Evolutionary conservation across 2,797 vertebrate species (phyloP).

Genomic region (Myotis myotis): DNA sequence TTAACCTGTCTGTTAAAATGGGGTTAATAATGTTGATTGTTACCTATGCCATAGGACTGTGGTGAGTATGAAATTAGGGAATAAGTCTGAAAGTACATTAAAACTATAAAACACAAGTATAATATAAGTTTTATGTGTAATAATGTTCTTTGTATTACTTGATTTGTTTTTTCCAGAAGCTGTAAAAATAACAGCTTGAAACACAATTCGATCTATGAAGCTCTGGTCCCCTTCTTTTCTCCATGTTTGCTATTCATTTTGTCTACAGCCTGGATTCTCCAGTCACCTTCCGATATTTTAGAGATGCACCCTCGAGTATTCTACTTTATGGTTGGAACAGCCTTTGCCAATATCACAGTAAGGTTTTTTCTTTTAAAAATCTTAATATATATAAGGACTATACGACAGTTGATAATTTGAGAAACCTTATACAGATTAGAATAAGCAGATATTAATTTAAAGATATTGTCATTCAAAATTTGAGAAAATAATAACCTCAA

Average conservation of each 20-base stretch:
- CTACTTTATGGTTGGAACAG: constrained; percentile 98
- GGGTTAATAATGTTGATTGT: neutral
- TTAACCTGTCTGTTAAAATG: neutral
- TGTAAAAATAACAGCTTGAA: constrained; percentile 92
- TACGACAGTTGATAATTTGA: constrained; percentile 17
- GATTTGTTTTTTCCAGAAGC: constrained; percentile 85
- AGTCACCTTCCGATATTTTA: constrained; percentile 90
- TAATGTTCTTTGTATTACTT: constrained; percentile 65
- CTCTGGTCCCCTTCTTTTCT: constrained; percentile 94
- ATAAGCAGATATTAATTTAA: constrained; percentile 31
- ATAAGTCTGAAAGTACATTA: constrained; percentile 20
- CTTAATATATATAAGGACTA: neutral
- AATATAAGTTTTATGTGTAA: constrained; percentile 34
- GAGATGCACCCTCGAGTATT: constrained; percentile 92
- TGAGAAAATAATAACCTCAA: neutral
- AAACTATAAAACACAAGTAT: neutral
- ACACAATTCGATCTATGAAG: constrained; percentile 92
- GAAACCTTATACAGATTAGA: neutral
- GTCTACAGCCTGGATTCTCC: constrained; percentile 90
- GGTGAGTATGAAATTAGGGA: neutral
- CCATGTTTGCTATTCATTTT: constrained; percentile 93
- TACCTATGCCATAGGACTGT: neutral
- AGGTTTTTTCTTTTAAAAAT: constrained; percentile 76
- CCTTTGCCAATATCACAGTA: constrained; percentile 96
- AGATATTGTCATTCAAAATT: constrained; percentile 8